Base-by-base conservation (phyloP, 2,888 invertebrate genomes). In the Leptopilina drosophilae region DNA sequence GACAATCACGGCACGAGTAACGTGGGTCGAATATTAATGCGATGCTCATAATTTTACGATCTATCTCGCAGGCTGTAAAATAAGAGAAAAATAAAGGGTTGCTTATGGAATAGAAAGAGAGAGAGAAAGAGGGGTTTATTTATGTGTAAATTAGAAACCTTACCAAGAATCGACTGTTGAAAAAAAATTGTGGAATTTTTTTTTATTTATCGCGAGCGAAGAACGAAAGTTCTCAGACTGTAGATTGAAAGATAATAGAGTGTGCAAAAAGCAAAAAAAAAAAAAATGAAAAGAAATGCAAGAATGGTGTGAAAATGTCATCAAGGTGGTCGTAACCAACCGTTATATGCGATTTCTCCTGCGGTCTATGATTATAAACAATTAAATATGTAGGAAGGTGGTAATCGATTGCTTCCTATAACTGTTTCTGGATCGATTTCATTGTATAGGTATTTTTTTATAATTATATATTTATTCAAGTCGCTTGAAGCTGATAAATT, bases 11-110 rank as follows among this genome's bases (percentile, higher is more conserved):
- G 62, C 62, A 62, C 62, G 2, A 62, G 62, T 62, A 62, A 20
- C 62, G 65, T 65, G 65, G 65, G 65, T 65, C 65, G 65, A 65
- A 65, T 65, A 65, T 65, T 65, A 65, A 65, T 40, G 26, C 40
- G 65, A 33, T 40, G 65, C 14, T 65, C 33, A 65, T 65, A 65
- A 65, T 65, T 65, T 65, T 65, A 65, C 65, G 65, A 65, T 65
- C 65, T 65, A 40, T 65, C 65, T 65, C 40, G 40, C 12, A 65
- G 40, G 65, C 65, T 7, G 65, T 33, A 65, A 33, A 65, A 65
- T 40, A 65, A 65, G 62, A 62, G n/a, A n/a, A 59, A 59, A 59
- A 59, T n/a, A 56, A 14, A 62, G 8, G 62, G 62, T 3, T 15
- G 42, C 42, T 42, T 42, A 42, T 49, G 62, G 20, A 20, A 62